A percentile compares a stretch with the other conserved stretches of the same genome.
phyloP scores from a whole-genome alignment of 2,113 vertebrate species.

The Aspidoscelis tigris region DNA sequence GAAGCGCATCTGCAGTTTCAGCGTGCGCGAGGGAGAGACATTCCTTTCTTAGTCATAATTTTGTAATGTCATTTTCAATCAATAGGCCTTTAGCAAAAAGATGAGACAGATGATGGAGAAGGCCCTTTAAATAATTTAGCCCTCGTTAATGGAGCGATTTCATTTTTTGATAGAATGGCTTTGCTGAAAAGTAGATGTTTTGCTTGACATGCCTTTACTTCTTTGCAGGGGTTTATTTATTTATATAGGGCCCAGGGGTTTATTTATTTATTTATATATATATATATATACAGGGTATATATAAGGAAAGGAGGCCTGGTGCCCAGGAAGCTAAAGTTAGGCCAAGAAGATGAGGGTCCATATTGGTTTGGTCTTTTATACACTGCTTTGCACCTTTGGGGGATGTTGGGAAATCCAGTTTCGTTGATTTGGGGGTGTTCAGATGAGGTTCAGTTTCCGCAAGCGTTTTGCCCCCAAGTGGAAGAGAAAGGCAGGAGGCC shows the following conservation, averaged over 20 bases:
- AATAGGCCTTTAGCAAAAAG: constrained; percentile 54
- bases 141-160: constrained; percentile 61
- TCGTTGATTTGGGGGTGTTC: too few relatives aligned
- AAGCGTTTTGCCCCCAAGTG: background rate
- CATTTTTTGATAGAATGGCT: constrained; percentile 46
- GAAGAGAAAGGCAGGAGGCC: too few relatives aligned
- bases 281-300: constrained; percentile 20
- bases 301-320: too few relatives aligned
- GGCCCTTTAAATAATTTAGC: constrained; percentile 62
- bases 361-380: background rate
- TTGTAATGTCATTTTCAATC: constrained; percentile 60
- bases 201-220: constrained; percentile 54
- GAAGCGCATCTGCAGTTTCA: background rate
- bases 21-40: background rate
- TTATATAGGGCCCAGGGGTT: too few relatives aligned
- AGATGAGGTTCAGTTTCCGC: too few relatives aligned
- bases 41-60: constrained; percentile 46
- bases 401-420: background rate
- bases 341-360: background rate
- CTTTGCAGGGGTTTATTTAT: background rate
- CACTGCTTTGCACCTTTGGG: background rate
- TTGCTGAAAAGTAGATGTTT: constrained; percentile 59
- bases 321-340: background rate
- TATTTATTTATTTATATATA: background rate
- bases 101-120: constrained; percentile 61